Evolutionary conservation across 2,888 invertebrate genomes (phyloP).

Genomic region (Empis livida): DNA sequence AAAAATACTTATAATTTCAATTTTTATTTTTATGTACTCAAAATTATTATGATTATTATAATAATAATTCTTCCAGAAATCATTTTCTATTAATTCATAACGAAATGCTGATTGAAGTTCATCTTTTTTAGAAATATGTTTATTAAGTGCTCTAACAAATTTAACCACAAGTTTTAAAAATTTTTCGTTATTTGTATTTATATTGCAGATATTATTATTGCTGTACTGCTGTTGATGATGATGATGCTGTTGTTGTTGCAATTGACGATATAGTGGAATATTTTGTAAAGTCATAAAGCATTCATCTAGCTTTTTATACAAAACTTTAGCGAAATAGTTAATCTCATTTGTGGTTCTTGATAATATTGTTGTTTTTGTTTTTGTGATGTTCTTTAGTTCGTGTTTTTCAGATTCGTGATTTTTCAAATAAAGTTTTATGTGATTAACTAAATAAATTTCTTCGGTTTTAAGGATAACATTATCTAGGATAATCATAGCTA

Average conservation of each 20-base stretch:
- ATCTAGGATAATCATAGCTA: slow-evolving; percentile 33
- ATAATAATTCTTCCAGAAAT: slow-evolving; percentile 31
- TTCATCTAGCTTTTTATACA: slow-evolving; percentile 29
- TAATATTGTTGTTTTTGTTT: no score
- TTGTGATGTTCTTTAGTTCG: slow-evolving; percentile 9
- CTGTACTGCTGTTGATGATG: neutral
- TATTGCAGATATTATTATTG: neutral
- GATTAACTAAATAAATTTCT: slow-evolving; percentile 37
- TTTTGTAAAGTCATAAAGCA: slow-evolving; percentile 23
- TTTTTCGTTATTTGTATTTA: slow-evolving; percentile 11
- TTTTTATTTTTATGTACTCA: neutral
- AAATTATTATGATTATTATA: slow-evolving; percentile 7
- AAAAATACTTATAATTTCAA: neutral
- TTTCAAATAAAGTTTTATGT: slow-evolving; percentile 36
- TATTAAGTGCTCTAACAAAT: slow-evolving; percentile 28
- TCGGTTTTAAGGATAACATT: slow-evolving; percentile 35
- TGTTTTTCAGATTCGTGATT: slow-evolving; percentile 17
- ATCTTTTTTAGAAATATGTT: slow-evolving; percentile 25
- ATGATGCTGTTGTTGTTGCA: slow-evolving; percentile 8
- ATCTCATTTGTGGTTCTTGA: slow-evolving; percentile 23
- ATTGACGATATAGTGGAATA: neutral
- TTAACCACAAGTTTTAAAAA: slow-evolving; percentile 26
- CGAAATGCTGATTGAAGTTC: slow-evolving; percentile 28
- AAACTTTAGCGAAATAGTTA: slow-evolving; percentile 34
- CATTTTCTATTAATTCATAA: slow-evolving; percentile 26